Percentiles rank a stretch among this genome's conserved stretches.
Conservation (phyloP, 2,888 invertebrate genomes). For the Hoplodrina ambigua region DNA sequence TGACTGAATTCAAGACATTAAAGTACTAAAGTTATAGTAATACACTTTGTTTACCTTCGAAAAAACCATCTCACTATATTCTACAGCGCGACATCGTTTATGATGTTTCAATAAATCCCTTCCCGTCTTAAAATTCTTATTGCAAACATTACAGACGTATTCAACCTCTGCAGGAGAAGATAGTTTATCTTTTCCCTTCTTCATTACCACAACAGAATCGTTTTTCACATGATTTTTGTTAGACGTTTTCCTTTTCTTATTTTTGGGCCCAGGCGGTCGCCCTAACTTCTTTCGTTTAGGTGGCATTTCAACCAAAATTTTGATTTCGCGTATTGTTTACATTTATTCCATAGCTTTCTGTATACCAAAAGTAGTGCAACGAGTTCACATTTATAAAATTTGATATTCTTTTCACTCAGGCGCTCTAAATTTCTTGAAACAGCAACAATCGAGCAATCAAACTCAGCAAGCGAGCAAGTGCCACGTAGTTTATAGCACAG, state of each 20-base stretch:
- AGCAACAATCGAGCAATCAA: background rate
- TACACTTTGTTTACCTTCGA: constrained; percentile 53
- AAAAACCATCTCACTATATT: constrained; percentile 34
- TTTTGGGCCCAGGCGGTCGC: constrained; percentile 73
- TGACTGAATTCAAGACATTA: constrained; percentile 17
- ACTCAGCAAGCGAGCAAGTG: constrained; percentile 29
- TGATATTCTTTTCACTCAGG: constrained; percentile 89
- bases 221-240: constrained; percentile 46
- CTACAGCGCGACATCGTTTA: constrained; percentile 31
- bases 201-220: constrained; percentile 12
- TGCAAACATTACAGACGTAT: constrained; percentile 52
- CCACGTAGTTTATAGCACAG: constrained; percentile 36
- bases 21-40: background rate
- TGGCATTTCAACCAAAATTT: constrained; percentile 73
- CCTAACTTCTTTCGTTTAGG: constrained; percentile 77
- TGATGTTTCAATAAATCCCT: constrained; percentile 48
- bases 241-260: constrained; percentile 61
- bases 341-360: constrained; percentile 63
- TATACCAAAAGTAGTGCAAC: constrained; percentile 65
- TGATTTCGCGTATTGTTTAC: constrained; percentile 50
- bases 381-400: constrained; percentile 74
- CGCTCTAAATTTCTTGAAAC: constrained; percentile 67
- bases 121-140: constrained; percentile 47
- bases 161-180: constrained; percentile 6
- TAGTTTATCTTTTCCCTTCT: constrained; percentile 18